Evolutionary conservation across 2,113 vertebrate genomes (phyloP).

Genomic region (Pelecanus crispus): DNA sequence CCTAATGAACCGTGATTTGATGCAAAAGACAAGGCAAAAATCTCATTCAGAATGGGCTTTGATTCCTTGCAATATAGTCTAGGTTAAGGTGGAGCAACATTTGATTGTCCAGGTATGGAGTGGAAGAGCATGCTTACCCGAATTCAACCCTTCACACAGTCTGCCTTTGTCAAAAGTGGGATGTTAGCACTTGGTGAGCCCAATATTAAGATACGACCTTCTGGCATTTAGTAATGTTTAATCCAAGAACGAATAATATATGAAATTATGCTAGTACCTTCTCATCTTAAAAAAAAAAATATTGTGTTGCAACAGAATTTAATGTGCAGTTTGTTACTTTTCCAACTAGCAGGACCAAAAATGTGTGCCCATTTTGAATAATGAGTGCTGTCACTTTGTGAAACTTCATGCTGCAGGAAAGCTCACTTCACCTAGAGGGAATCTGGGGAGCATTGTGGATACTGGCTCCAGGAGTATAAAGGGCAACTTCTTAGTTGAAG

Average conservation of each 20-base stretch:
- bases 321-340: not conserved
- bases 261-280: not conserved
- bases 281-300: not conserved
- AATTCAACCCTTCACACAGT: not conserved
- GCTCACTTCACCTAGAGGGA: not conserved
- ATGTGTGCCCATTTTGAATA: not conserved
- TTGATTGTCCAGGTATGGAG: not conserved
- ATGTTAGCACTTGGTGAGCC: not conserved
- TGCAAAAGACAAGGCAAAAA: not conserved
- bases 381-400: not conserved
- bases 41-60: not conserved
- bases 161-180: not conserved
- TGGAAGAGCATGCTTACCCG: fast-evolving
- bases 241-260: not conserved
- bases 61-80: not conserved
- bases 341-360: not conserved
- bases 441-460: not conserved
- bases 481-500: not conserved
- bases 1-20: not conserved
- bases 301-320: not conserved
- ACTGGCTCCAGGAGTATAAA: not conserved
- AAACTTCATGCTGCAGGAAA: not conserved
- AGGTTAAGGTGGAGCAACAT: not conserved
- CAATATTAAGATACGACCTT: not conserved
- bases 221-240: not conserved